These are phyloP conservation scores for Dasyornis broadbenti DNA, from an alignment of 2,113 vertebrate genomes.

Conservation along the genomic window DNA sequence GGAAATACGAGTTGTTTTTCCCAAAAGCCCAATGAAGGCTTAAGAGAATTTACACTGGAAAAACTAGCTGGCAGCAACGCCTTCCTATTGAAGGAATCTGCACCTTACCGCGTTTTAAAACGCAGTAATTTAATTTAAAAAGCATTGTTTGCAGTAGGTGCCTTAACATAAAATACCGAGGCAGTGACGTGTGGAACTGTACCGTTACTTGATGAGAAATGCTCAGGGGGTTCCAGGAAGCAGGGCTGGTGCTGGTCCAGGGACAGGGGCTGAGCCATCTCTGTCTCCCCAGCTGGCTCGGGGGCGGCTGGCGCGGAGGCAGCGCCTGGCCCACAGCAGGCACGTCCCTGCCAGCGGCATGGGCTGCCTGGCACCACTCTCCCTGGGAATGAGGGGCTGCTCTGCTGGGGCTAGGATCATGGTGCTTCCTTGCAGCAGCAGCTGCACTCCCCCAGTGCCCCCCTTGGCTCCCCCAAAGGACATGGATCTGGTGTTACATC, in stretches of 20 bases:
- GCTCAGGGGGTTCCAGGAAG: neutral
- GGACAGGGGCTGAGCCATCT: neutral
- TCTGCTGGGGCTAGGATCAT: neutral
- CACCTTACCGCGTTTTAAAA: neutral
- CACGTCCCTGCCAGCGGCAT: neutral
- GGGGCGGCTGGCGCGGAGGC: neutral
- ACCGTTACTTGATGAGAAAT: neutral
- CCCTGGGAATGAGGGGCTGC: fast-evolving
- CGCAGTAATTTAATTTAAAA: neutral
- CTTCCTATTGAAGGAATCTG: neutral
- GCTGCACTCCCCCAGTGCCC: neutral
- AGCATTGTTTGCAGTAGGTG: neutral
- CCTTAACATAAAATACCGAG: neutral
- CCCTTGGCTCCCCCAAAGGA: neutral
- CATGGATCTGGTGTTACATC: fast-evolving
- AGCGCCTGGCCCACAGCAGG: neutral
- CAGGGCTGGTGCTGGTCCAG: neutral
- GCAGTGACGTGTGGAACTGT: fast-evolving
- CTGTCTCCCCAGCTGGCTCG: neutral
- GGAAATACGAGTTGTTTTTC: neutral
- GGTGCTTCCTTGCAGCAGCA: neutral
- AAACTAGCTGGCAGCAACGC: neutral
- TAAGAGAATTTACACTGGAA: neutral
- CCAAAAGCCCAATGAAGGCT: neutral
- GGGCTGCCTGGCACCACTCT: neutral